Conservation (phyloP, 1,140 invertebrate species). For the Ceratoteleas bidentatus region DNA sequence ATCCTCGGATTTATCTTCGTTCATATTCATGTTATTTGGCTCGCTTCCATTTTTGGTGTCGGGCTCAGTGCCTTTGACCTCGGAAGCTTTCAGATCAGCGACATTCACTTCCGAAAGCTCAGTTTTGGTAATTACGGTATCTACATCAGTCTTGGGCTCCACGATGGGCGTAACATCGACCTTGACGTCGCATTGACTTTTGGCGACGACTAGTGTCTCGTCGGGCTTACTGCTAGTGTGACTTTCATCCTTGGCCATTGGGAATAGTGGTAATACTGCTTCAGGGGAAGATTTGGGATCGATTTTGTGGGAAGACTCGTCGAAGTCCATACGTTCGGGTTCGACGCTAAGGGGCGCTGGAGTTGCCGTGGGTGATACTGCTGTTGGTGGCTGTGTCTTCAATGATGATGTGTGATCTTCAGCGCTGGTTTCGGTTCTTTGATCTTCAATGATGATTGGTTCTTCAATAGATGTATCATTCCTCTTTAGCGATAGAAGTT, state of each 20-base stretch:
- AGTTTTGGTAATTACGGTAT: constrained; percentile 24
- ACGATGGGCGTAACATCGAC: constrained; percentile 25
- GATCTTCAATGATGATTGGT: constrained; percentile 5
- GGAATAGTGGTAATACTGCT: constrained; percentile 56
- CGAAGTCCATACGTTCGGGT: neutral
- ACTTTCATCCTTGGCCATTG: constrained; percentile 50
- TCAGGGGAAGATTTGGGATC: constrained; percentile 24
- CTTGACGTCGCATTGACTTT: constrained; percentile 50
- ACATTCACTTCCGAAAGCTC: constrained; percentile 18
- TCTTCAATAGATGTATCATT: neutral
- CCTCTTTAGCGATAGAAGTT: neutral
- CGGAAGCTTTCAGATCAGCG: neutral
- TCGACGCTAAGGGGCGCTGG: neutral
- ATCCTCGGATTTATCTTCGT: constrained; percentile 14
- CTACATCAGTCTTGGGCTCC: constrained; percentile 50
- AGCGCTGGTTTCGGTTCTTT: neutral
- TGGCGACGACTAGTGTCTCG: constrained; percentile 24
- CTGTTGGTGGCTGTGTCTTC: neutral
- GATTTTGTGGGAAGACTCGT: constrained; percentile 27
- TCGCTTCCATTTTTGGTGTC: constrained; percentile 18
- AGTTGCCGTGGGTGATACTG: no score
- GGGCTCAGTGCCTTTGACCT: neutral
- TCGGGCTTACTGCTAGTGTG: constrained; percentile 44
- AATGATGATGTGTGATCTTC: constrained; percentile 14
- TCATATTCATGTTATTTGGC: constrained; percentile 4